Base-by-base conservation (phyloP, 2,888 invertebrate species). In the Oligia fasciuncula region DNA sequence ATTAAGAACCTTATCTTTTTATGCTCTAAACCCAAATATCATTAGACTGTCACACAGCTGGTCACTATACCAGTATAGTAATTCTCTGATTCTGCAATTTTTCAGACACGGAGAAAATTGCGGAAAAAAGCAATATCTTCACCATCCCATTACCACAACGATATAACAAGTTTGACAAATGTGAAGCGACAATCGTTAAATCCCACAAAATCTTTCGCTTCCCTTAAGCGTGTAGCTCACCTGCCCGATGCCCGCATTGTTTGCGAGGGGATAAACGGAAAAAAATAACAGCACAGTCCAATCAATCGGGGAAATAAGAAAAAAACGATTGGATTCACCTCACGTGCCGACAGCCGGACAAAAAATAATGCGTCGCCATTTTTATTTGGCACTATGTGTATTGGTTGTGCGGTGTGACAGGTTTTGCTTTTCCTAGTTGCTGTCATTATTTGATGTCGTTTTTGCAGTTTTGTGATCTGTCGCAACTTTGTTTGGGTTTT, bases 271-370 rank as follows among this genome's bases (percentile, higher is more conserved):
- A 92, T 92, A 93, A 93, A 93, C 91, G 93, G 91, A 94, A 93
- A 93, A 94, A 92, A 93, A 93, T 91, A 89, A 92, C 90, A 88
- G 85, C 91, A 87, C 91, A 87, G 92, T 91, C 96, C 95, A 95
- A 95, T 96, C 96, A 96, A 95, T 95, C 94, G 93, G 92, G 92
- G 92, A 90, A 91, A 93, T 92, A 95, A 94, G 94, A 95, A 94
- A 94, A 29, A 95, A 94, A 94, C 94, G 93, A 95, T 95, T 92
- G 94, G 91, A 96, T 96, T 95, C 96, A 89, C 91, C 94, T 95
- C 96, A 96, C 96, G 96, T 94, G 90, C 93, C 91, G 91, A 89
- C 91, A 90, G 91, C 88, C 91, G 90, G 84, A 85, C 90, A 90
- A 89, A 90, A 92, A 94, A 94, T 94, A 89, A 93, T 92, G 90